A percentile compares a stretch with the other conserved stretches of the same genome.
Conservation (phyloP, 2,113 vertebrate genomes). For the Myiopsitta monachus region DNA sequence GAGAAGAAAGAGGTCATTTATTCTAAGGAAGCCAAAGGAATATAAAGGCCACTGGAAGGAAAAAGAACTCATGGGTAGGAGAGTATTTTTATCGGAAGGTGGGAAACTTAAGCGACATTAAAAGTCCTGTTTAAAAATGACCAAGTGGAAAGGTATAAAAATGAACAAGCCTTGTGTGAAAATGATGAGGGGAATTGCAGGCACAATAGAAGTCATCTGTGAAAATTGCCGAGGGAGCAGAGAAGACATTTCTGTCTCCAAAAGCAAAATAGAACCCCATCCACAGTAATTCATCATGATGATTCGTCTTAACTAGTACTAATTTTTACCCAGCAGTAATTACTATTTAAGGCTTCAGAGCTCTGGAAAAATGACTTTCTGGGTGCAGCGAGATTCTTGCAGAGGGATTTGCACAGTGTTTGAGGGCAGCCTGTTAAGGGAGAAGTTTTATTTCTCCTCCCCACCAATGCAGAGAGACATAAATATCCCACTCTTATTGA, state of each 20-base stretch:
- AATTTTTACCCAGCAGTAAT: slow-evolving; percentile 26
- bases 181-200: slow-evolving; percentile 14
- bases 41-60: background rate
- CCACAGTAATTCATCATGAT: background rate
- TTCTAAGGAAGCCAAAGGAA: background rate
- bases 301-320: background rate
- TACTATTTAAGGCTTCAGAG: background rate
- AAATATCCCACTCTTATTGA: slow-evolving; percentile 16
- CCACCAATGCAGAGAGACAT: background rate
- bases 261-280: background rate
- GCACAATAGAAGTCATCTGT: background rate
- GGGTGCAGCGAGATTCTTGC: background rate
- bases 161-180: background rate
- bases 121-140: slow-evolving; percentile 18
- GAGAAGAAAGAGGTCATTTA: background rate
- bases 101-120: background rate
- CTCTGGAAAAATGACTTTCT: background rate
- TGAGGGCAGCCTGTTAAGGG: slow-evolving; percentile 3
- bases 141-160: slow-evolving; percentile 7
- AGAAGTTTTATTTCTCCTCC: slow-evolving; percentile 33
- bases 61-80: background rate
- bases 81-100: background rate
- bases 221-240: background rate
- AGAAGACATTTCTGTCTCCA: background rate
- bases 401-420: background rate